Conservation (phyloP, 2,797 vertebrate genomes). For the Leucoraja ocellata region DNA sequence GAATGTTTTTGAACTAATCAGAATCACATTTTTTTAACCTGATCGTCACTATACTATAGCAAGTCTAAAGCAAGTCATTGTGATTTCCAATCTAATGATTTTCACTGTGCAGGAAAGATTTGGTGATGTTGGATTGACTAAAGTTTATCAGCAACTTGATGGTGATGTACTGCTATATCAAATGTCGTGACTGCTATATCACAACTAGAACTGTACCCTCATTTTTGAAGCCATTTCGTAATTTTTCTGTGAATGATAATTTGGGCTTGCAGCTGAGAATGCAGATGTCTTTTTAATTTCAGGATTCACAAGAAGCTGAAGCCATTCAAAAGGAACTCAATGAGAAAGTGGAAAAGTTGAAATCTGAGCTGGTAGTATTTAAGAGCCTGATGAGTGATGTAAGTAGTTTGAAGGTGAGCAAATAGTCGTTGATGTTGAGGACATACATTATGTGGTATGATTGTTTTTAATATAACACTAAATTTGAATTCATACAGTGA, state of each 20-base stretch:
- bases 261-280: slow-evolving; percentile 1
- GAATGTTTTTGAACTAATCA: not conserved
- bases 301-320: slow-evolving; percentile 78
- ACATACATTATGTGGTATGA: not conserved
- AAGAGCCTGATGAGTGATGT: slow-evolving; percentile 96
- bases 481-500: too few species aligned
- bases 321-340: slow-evolving; percentile 80
- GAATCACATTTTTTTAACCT: not conserved
- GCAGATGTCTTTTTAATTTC: slow-evolving; percentile 33
- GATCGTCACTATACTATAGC: not conserved
- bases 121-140: not conserved
- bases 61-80: not conserved
- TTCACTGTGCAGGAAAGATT: not conserved
- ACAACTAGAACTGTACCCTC: not conserved
- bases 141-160: not conserved
- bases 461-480: too few species aligned
- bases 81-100: not conserved
- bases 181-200: not conserved
- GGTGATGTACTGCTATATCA: not conserved
- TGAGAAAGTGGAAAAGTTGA: slow-evolving; percentile 86
- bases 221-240: not conserved
- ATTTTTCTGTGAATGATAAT: not conserved
- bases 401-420: slow-evolving; percentile 56
- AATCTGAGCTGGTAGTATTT: slow-evolving; percentile 92
- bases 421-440: not conserved